Evolutionary conservation across 1,140 invertebrate genomes (phyloP), one percentile per base, ranked within the genome.

Genomic region (Drosophila rhopaloa): DNA sequence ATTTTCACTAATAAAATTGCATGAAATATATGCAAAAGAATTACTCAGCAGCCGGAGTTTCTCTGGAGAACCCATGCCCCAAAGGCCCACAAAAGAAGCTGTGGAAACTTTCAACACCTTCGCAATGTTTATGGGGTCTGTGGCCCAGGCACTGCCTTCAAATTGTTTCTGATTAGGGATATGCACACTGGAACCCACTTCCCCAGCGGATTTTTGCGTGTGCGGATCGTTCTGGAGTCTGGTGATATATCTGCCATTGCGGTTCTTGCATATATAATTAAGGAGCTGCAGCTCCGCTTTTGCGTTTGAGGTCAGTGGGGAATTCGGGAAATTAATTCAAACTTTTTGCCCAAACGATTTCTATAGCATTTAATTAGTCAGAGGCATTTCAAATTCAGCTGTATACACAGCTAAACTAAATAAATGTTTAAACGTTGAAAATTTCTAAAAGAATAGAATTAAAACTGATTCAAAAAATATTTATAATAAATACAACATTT

Each of bases 181-280:
- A 37, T 61, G 46, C 47, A n/a, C 48, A 27, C 55, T 51, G 55
- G 55, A 41, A 47, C 32, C 41, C 76, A 57, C 61, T 57, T 47
- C 54, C 19, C 55, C 41, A 40, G 56, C 54, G 50, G 57, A 58
- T 44, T 60, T 16, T 9, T 83, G 70, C 79, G 70, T 54, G 68
- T 74, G 63, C 46, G 50, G 46, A 66, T 72, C 46, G 73, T 61
- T 75, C 61, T 37, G 59, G 14, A 32, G 46, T 60, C 50, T 72
- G 81, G 83, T 88, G 82, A 88, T 86, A 86, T 88, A 86, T 86
- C 82, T 82, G 79, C 56, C 75, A 76, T 73, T 76, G 79, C 83
- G 66, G 67, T 48, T 73, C 66, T 63, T 86, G 83, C 83, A 88
- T 86, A 86, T 86, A 88, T 82, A 86, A 86, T 86, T 88, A 88